These are phyloP conservation scores for Emys orbicularis DNA, from an alignment of 2,797 vertebrate genomes.

Conservation along the genomic window DNA sequence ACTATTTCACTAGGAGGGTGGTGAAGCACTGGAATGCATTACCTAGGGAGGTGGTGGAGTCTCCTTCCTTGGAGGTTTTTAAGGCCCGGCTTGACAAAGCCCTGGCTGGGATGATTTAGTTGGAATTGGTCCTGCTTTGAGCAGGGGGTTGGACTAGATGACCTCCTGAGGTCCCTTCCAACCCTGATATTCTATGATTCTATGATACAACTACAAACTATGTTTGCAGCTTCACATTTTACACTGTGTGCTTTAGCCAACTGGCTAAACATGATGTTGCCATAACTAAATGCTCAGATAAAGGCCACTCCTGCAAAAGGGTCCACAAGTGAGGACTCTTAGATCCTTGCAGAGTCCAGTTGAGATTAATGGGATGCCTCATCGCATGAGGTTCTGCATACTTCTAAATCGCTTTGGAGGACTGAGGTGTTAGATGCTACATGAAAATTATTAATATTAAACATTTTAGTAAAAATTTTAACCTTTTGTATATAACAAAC, in stretches of 20 bases:
- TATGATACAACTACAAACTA: neutral
- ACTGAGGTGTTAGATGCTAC: neutral
- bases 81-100: too few relatives aligned
- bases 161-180: too few relatives aligned
- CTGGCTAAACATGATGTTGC: neutral
- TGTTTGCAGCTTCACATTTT: neutral
- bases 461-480: conserved; percentile 42
- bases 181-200: too few relatives aligned
- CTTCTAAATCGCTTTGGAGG: neutral
- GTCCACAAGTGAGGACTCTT: neutral
- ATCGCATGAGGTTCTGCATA: rapidly evolving
- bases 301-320: neutral
- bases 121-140: too few relatives aligned
- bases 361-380: neutral
- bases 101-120: too few relatives aligned
- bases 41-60: too few relatives aligned
- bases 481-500: neutral
- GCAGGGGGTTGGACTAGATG: too few relatives aligned
- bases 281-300: neutral
- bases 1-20: too few relatives aligned
- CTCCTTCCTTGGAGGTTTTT: too few relatives aligned
- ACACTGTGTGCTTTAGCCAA: neutral
- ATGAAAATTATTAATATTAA: neutral
- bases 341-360: neutral
- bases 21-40: too few relatives aligned